Conservation (phyloP, 2,797 vertebrate genomes). For the Molossus molossus region DNA sequence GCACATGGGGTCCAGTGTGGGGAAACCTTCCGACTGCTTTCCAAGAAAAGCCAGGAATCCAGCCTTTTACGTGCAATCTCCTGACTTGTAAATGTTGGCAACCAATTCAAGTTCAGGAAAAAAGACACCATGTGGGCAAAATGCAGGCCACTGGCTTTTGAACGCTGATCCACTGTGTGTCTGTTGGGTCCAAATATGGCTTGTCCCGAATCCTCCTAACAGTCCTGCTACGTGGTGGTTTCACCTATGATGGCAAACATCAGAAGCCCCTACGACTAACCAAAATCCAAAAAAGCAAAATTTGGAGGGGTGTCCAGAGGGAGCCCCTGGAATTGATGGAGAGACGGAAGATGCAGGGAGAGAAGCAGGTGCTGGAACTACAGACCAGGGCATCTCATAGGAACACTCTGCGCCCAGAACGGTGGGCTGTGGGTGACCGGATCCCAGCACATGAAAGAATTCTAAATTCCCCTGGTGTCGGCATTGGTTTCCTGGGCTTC, state of each 20-base stretch:
- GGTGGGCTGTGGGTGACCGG: neutral
- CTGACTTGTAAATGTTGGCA: neutral
- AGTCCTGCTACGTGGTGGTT: neutral
- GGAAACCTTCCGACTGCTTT: neutral
- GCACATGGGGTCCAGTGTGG: neutral
- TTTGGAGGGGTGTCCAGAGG: neutral
- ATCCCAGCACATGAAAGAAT: neutral
- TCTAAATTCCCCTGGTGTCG: neutral
- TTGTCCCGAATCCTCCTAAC: neutral
- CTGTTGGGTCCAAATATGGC: neutral
- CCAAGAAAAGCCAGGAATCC: neutral
- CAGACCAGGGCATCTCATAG: rapidly evolving
- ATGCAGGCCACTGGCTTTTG: neutral
- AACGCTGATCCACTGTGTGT: neutral
- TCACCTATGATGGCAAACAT: neutral
- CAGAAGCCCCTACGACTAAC: neutral
- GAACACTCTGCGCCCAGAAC: neutral
- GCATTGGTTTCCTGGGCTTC: neutral
- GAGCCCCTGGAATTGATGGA: neutral
- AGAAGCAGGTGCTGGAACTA: rapidly evolving
- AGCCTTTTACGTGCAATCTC: neutral
- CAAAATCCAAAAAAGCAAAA: neutral
- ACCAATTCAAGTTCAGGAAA: neutral
- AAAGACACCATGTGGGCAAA: neutral
- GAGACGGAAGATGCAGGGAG: neutral